A percentile compares a stretch with the other conserved stretches of the same genome.
phyloP scores from a whole-genome alignment of 2,113 vertebrate genomes.

The Toxostoma redivivum region DNA sequence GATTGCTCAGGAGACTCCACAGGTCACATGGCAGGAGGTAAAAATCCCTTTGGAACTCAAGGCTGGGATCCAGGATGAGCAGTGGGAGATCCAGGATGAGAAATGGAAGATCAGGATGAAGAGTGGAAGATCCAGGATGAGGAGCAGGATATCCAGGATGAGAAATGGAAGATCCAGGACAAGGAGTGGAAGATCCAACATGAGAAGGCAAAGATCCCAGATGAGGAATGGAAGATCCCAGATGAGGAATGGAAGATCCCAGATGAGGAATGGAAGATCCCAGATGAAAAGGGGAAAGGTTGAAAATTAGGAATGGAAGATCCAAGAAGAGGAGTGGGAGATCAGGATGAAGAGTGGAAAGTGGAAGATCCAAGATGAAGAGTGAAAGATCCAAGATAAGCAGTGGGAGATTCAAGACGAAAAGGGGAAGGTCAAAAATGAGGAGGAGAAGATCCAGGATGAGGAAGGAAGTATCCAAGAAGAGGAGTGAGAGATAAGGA shows the following conservation, averaged over 20 bases:
- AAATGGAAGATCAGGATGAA: neutral
- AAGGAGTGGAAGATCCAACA: fast-evolving
- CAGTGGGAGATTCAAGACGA: fast-evolving
- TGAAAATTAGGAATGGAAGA: fast-evolving
- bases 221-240: neutral
- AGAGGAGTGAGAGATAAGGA: no score
- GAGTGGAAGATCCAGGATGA: fast-evolving
- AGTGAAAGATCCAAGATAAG: fast-evolving
- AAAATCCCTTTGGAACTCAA: neutral
- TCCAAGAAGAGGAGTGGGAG: fast-evolving
- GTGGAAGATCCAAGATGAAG: fast-evolving
- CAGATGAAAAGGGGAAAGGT: fast-evolving
- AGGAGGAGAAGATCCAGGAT: fast-evolving
- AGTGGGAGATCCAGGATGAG: neutral
- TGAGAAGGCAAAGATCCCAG: fast-evolving
- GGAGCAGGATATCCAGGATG: neutral
- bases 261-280: fast-evolving
- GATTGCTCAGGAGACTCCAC: neutral
- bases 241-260: fast-evolving
- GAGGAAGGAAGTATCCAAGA: no score
- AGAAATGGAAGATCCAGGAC: neutral
- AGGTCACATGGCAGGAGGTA: neutral
- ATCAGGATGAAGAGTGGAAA: fast-evolving
- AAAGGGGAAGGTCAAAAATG: fast-evolving
- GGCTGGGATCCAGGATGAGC: neutral